Evolutionary conservation across 2,888 invertebrate genomes (phyloP), one percentile per base, ranked within the genome.

Genomic region (Platerodrilus igneus): DNA sequence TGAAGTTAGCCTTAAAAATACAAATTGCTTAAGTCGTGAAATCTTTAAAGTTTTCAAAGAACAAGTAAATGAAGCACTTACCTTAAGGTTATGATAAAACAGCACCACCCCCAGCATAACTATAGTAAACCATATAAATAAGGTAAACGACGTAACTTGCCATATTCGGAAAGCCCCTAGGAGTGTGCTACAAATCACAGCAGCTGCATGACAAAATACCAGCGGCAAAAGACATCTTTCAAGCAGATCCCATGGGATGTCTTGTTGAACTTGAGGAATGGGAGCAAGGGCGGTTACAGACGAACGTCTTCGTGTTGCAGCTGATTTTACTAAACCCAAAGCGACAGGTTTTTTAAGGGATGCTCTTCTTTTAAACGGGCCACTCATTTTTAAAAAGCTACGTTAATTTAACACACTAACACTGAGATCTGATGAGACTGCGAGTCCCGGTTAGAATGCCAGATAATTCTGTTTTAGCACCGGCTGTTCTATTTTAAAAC

Each of bases 1-100:
- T n/a, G n/a, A n/a, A n/a, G n/a, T n/a, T n/a, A n/a, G n/a, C n/a
- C n/a, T n/a, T n/a, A n/a, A n/a, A n/a, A n/a, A n/a, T n/a, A n/a
- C n/a, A n/a, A n/a, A n/a, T n/a, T n/a, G n/a, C n/a, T n/a, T n/a
- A n/a, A n/a, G n/a, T n/a, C n/a, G n/a, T n/a, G n/a, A n/a, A n/a
- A n/a, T n/a, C n/a, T n/a, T n/a, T n/a, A n/a, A n/a, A n/a, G n/a
- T n/a, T n/a, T n/a, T n/a, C n/a, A n/a, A n/a, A n/a, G n/a, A n/a
- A n/a, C n/a, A n/a, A n/a, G n/a, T n/a, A n/a, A 4, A 19, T 6
- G 19, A 6, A 28, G n/a, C 17, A n/a, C 11, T 75, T 71, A 86
- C 88, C 83, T 86, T 86, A 30, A 89, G 72, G 61, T 86, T 87
- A 60, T 87, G 87, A 68, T 87, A 89, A 68, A 87, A 88, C 66